Base-by-base conservation (phyloP, 1,140 invertebrate genomes). In the Papilio machaon region DNA sequence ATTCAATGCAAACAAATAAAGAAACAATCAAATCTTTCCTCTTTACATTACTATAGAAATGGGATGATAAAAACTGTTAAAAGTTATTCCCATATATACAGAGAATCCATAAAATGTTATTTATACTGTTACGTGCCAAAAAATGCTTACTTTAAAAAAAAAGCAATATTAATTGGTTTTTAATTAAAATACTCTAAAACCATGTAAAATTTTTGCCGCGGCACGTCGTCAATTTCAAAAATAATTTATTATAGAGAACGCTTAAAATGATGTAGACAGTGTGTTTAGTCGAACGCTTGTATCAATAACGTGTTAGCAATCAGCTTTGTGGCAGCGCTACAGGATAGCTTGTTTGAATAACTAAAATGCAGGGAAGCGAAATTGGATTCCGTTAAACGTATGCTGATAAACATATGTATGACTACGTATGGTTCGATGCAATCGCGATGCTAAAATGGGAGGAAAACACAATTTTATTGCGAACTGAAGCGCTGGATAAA, bases 271-370 rank as follows among this genome's bases (percentile, higher is more conserved):
- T 79, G 58, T 46, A 46, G 35, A 67, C 38, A 23, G 58, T 67
- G 15, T 58, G 43, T 75, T 75, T 75, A 75, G 73, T 49, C 19
- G 46, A 75, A 52, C 46, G 54, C 77, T 38, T 79, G 77, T 79
- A 79, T 79, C 77, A 79, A 79, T 79, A 79, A 79, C 77, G 77
- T 79, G 77, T 79, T 79, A 79, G 77, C 77, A 79, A 79, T 79
- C 77, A 79, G 77, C 77, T 79, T 79, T 79, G 77, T 79, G 77
- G 77, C 77, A 67, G 60, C 77, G 77, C 58, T 64, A 47, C 77
- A 79, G 77, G 77, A 79, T 64, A 43, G 77, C 77, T 60, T 79
- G 77, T 79, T 79, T 78, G 75, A 78, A 78, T 78, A 78, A 78
- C 75, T 78, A 78, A 78, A 78, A 78, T 78, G 75, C 75, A 78